phyloP scores from a whole-genome alignment of 23 tunicate species.

The Aplidium turbinatum region DNA sequence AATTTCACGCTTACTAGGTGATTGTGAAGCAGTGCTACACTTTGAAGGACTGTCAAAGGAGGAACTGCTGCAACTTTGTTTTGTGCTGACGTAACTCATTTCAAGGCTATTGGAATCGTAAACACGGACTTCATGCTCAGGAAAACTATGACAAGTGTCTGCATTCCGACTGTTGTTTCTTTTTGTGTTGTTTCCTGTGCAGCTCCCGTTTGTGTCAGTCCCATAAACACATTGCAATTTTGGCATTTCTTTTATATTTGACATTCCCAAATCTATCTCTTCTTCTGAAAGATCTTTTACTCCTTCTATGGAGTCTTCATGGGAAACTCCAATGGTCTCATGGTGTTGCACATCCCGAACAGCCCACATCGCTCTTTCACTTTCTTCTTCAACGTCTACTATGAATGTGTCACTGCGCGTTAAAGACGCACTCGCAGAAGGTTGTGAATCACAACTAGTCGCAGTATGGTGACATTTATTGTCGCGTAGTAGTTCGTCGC shows the following conservation, averaged over 20 bases:
- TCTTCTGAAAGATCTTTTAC: background rate
- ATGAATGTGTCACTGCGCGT: too few relatives aligned
- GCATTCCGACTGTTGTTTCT: background rate
- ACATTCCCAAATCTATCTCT: constrained; percentile 12
- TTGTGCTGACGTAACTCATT: constrained; percentile 70
- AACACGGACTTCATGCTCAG: constrained; percentile 37
- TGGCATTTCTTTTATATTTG: constrained; percentile 38
- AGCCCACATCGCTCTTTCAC: too few relatives aligned
- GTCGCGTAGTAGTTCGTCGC: too few relatives aligned
- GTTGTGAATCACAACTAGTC: too few relatives aligned
- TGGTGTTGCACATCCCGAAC: too few relatives aligned
- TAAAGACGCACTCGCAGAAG: too few relatives aligned
- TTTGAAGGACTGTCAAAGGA: background rate
- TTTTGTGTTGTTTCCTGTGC: background rate
- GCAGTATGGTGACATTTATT: too few relatives aligned
- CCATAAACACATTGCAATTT: constrained; percentile 22
- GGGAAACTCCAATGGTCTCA: too few relatives aligned
- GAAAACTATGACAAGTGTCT: background rate
- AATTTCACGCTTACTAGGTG: background rate
- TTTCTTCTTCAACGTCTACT: too few relatives aligned
- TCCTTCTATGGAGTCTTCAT: too few relatives aligned
- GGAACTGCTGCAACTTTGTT: background rate
- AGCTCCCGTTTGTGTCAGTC: background rate
- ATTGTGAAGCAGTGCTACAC: background rate
- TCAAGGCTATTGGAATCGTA: constrained; percentile 86